Base-by-base conservation (phyloP, 2,888 invertebrate species). In the Lymantria dispar region DNA sequence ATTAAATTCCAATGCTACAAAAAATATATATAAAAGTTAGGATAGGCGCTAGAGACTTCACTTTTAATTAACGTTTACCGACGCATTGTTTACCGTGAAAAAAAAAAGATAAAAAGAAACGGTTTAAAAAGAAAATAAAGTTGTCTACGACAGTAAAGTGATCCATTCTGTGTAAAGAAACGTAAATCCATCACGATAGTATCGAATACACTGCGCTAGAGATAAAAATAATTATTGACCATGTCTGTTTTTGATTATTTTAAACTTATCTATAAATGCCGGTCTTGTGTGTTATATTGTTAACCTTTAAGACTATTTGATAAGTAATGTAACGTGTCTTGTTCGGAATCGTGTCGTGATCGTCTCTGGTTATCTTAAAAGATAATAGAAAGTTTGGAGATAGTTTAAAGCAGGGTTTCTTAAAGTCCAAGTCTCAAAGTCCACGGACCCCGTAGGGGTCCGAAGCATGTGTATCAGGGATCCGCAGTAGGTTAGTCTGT, bases 11-110 rank as follows among this genome's bases (percentile, higher is more conserved):
- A 58, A 38, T 39, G 54, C 40, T 49, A 57, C 53, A 72, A 79
- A 76, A 80, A 76, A 56, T 60, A 58, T 57, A 51, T 70, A 70
- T 62, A 70, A 76, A 78, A 50, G 10, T 58, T 43, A 36, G 39
- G 1, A 75, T 69, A 77, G 75, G 75, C 76, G 78, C 75, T 75
- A 67, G 67, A 73, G 70, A 72, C 74, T 76, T 80, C 74, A 77
- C 76, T 86, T 84, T 87, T 87, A 88, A 87, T 86, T 84, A 87
- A 80, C 83, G 77, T 79, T 80, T 80, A 83, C 84, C 79, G 80
- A 70, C 76, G 78, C 68, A 80, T 80, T 84, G 85, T 84, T 82
- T 82, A 64, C 68, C 56, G 64, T 57, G 53, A 64, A 66, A 62
- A 72, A 65, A 76, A 2, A 70, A 74, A 65, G 60, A 47, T 48